Evolutionary conservation across 2,113 vertebrate genomes (phyloP), one percentile per base, ranked within the genome.

Genomic region (Ancistrus triradiatus): DNA sequence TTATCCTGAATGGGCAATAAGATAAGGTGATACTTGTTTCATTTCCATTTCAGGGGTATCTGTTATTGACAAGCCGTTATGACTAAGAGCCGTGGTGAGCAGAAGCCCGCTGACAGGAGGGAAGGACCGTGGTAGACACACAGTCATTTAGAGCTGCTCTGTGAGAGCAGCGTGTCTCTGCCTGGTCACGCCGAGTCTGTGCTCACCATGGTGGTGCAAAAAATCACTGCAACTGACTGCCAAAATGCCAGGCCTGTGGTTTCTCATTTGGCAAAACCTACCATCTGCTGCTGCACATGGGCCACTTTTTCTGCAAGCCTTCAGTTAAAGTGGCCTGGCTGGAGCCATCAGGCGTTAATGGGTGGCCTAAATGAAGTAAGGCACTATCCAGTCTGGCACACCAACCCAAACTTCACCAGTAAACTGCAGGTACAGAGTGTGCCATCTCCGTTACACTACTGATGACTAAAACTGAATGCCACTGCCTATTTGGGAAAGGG

Each of bases 11-110:
- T 42, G 15, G 9, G 4, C 0, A 28, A 2, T 13, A 49, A 2
- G 7, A 15, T 11, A 1, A 14, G 9, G 44, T 11, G 13, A 6
- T 18, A 8, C n/a, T n/a, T 15, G 10, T 25, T 48, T 40, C 15
- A 10, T 7, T 51, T 46, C 0, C 37, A n/a, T 64, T 70, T 13
- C 82, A 97, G 95, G 95, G 21, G 95, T 98, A 27, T 94, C 95
- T 50, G 95, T 97, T 79, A 92, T 97, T 72, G 94, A 98, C 77
- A 97, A 95, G 73, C 88, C 87, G 0, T 83, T 94, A 87, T 97
- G 92, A 97, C 90, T 59, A 65, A 57, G 48, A 0, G 3, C 25
- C 63, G 22, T 22, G 18, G 65, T 68, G 52, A 67, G 77, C 75
- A 31, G 59, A 68, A 31, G 47, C 5, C 17, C 62, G 6, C 52